Conservation (phyloP, 2,797 vertebrate genomes). For the Falco concolor region DNA sequence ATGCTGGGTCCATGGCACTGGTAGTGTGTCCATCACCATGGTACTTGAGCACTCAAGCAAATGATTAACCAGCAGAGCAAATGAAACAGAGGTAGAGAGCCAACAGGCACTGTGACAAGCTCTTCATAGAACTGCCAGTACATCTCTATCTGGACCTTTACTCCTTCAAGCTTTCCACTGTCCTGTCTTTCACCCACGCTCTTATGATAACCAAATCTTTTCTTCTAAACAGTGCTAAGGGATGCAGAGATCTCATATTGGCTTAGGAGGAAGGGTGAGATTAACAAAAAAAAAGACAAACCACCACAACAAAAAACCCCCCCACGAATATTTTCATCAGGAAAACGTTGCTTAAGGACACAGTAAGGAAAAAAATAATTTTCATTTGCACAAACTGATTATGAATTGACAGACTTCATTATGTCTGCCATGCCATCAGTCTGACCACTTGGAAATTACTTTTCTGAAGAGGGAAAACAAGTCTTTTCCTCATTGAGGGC, state of each 20-base stretch:
- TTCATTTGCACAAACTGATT: not conserved
- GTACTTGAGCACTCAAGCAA: slow-evolving; percentile 35
- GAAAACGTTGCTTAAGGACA: not conserved
- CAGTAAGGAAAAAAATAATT: not conserved
- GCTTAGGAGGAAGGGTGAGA: not conserved
- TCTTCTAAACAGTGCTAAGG: not conserved
- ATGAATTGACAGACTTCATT: not conserved
- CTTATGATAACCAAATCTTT: not conserved
- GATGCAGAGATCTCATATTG: not conserved
- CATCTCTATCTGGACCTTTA: not conserved
- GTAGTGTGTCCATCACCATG: not conserved
- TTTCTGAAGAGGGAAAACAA: not conserved
- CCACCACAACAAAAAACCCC: not conserved
- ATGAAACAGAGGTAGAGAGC: not conserved
- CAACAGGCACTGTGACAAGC: not conserved
- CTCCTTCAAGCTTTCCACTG: not conserved
- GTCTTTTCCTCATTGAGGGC: not conserved
- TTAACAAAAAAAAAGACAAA: not conserved
- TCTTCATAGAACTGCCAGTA: not conserved
- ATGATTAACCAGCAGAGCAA: slow-evolving; percentile 28
- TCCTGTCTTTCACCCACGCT: not conserved
- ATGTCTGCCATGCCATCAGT: not conserved
- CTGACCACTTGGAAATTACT: not conserved
- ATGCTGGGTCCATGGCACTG: not conserved
- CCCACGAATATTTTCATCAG: not conserved